Base-by-base conservation (phyloP, 2,888 invertebrate species). In the Cryptus armator region DNA sequence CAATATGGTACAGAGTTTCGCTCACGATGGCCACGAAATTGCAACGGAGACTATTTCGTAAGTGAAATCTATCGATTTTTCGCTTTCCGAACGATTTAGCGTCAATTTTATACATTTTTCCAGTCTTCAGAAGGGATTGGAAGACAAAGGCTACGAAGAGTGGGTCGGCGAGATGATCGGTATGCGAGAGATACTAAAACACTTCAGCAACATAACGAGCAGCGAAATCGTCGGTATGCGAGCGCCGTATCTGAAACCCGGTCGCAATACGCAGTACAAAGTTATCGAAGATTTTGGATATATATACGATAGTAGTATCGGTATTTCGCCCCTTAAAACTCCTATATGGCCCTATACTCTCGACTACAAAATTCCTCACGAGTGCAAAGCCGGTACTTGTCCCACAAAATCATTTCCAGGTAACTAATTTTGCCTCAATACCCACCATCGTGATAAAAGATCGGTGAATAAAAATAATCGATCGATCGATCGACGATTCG, bases 141-240 rank as follows among this genome's bases (percentile, higher is more conserved):
- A 98, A 94, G 97, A 97, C 94, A 97, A 97, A 93, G 97, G 97
- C 77, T 97, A 98, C 93, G 98, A 98, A 94, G 98, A 98, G 93
- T 98, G 98, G 98, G 97, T 97, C 0, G 97, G 98, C 29, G 98
- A 98, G 94, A 98, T 98, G 97, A 97, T 98, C 89, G 98, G 98
- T 71, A 98, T 98, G 98, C 95, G 98, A 86, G 98, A 98, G 93
- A 98, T 98, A 89, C 94, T 98, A 32, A 95, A 95, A 86, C 96
- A 96, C 91, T 98, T 98, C 92, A 95, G 98, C 10, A 98, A 98
- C 93, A 95, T 98, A 84, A 96, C 97, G 14, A 96, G 96, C 71
- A 96, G 96, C 76, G 98, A 98, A 91, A 96, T 98, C 53, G 97
- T 97, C 46, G 98, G 98, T 71, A 96, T 98, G 95, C 95, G 98